A percentile compares a stretch with the other conserved stretches of the same genome.
Conservation (phyloP, 1,140 invertebrate genomes). For the Eupeodes corollae region DNA sequence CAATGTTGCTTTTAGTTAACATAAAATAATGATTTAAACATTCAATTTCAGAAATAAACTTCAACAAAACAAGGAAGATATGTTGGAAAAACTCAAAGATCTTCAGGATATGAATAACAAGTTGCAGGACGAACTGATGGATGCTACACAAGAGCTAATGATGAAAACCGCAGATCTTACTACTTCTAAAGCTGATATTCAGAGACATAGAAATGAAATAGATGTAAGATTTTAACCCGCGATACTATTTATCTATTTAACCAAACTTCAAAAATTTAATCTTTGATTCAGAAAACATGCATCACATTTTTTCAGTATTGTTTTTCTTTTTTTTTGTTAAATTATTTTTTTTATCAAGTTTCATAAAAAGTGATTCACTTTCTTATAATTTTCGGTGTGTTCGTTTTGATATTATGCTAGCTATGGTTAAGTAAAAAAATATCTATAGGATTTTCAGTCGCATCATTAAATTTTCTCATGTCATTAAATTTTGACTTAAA, state of each 20-base stretch:
- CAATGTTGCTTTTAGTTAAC: background rate
- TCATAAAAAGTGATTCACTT: too few relatives aligned
- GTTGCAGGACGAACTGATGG: slow-evolving; percentile 42
- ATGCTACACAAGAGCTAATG: slow-evolving; percentile 40
- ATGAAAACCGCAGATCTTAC: slow-evolving; percentile 41
- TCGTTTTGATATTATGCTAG: too few relatives aligned
- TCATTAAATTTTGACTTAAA: too few relatives aligned
- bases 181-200: slow-evolving; percentile 40
- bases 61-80: slow-evolving; percentile 35
- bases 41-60: slow-evolving; percentile 26
- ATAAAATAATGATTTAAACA: background rate
- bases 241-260: background rate
- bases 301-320: too few relatives aligned
- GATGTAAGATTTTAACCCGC: slow-evolving; percentile 35
- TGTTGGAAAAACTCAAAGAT: slow-evolving; percentile 42
- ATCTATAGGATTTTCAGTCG: too few relatives aligned
- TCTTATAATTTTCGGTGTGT: too few relatives aligned
- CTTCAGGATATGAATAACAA: slow-evolving; percentile 42
- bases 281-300: too few relatives aligned
- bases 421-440: too few relatives aligned
- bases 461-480: too few relatives aligned
- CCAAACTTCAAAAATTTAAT: too few relatives aligned
- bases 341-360: too few relatives aligned
- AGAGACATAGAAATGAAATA: slow-evolving; percentile 40
- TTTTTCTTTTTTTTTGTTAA: too few relatives aligned